Evolutionary conservation across 2,113 vertebrate genomes (phyloP), one percentile per base, ranked within the genome.

Genomic region (Percopsis transmontana): DNA sequence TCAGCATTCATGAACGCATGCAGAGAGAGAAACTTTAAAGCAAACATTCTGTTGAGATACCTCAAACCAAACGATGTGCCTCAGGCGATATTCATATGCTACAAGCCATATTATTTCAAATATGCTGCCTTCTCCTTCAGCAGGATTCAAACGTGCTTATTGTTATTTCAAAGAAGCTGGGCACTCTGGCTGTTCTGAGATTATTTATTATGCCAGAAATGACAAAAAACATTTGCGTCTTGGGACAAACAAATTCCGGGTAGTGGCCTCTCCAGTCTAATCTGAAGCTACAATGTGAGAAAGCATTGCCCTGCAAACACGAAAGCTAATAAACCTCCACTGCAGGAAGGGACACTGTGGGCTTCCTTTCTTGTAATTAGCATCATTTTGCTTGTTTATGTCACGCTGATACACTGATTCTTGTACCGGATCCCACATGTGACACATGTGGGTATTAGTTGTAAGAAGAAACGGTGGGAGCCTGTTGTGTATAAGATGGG

Each of bases 301-400:
- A 39, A 63, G 45, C 38, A 23, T 7, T n/a, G 33, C 64, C 40
- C 40, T 44, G 60, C 24, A 27, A 50, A 52, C 41, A 21, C 21
- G 58, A 23, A 16, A 39, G 56, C 63, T 71, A 68, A 77, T 71
- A 60, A 78, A 77, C 16, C 44, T 65, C 66, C 66, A 66, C 72
- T 21, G 58, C 45, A 69, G 2, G 18, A 66, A 70, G 4, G 42
- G 64, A 51, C 66, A 72, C n/a, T 57, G 68, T 33, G 54, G 58
- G 53, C 54, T 47, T 74, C 44, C 41, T 63, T 80, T 66, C 39
- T 55, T 62, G 56, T 76, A 77, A 85, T 87, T 72, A 84, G 79
- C 55, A 77, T 72, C 48, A 54, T 72, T 54, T 64, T 62, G 67
- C 68, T 73, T 33, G n/a, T 85, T 79, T 62, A 62, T 72, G 70